phyloP scores from a whole-genome alignment of 2,888 invertebrate species.

The Leucania comma region DNA sequence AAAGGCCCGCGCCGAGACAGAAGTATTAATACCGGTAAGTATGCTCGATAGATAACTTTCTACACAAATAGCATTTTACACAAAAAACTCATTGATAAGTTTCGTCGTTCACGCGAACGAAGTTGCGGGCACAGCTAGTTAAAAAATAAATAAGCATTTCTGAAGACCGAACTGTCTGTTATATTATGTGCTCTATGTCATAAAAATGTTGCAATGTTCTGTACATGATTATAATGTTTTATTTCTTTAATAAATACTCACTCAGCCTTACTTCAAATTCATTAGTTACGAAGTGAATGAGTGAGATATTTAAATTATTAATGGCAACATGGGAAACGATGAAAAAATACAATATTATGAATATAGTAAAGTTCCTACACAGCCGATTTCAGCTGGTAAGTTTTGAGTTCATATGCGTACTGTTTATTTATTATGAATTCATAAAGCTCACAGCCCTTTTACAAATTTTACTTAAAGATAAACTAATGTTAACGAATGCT shows the following conservation, averaged over 20 bases:
- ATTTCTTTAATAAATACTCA: constrained; percentile 15
- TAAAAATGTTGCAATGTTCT: neutral
- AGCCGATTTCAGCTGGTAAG: constrained; percentile 42
- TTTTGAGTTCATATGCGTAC: neutral
- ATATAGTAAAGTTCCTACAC: constrained; percentile 51
- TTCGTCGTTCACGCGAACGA: too few species aligned
- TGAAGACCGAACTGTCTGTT: constrained; percentile 16
- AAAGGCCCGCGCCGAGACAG: too few species aligned
- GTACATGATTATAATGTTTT: neutral
- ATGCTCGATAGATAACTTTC: too few species aligned
- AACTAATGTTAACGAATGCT: too few species aligned
- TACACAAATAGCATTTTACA: too few species aligned
- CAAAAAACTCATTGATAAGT: too few species aligned
- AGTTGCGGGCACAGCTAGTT: too few species aligned
- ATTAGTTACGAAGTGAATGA: constrained; percentile 9
- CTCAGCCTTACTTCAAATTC: constrained; percentile 6
- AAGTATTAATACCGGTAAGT: too few species aligned
- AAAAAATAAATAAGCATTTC: too few species aligned
- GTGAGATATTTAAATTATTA: neutral
- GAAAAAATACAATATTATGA: constrained; percentile 30
- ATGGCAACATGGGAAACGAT: constrained; percentile 31
- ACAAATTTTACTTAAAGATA: too few species aligned
- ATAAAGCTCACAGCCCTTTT: too few species aligned
- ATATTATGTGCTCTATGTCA: constrained; percentile 21
- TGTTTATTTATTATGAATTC: too few species aligned